Base-by-base conservation (phyloP, 2,888 invertebrate species). In the Eulithis prunata region DNA sequence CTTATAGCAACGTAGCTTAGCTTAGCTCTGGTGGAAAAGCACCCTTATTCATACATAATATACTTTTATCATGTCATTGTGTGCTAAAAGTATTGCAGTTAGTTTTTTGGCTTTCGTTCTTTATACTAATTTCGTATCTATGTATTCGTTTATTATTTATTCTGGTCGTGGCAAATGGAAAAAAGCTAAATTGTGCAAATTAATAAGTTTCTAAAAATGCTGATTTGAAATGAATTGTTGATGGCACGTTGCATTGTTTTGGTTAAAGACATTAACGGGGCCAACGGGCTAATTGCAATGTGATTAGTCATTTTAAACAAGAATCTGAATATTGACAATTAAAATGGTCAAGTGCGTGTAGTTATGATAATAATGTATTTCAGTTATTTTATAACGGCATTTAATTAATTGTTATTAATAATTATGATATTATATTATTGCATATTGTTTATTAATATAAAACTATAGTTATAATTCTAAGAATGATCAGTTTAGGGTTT, bases 141-240 rank as follows among this genome's bases (percentile, higher is more conserved):
- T 53, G 45, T 21, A 45, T 13, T 41, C 13, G 28, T 45, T 47
- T 11, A 57, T 45, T 32, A 47, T 13, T 32, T 10, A 7, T 14
- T 41, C 7, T 5, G 11, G n/a, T 7, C 12, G 45, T 36, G 46
- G 3, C 7, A 54, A 61, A 49, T 53, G n/a, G 12, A 62, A 55
- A 51, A 4, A 32, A 10, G n/a, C 49, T 46, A 56, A 69, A 68
- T 57, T 65, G 66, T 68, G 66, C 66, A 60, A 62, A 57, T 66
- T 53, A 64, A 51, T 47, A 41, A 54, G 62, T 64, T 73, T 71
- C 61, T 59, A 69, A 71, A 70, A 72, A 72, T 72, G 72, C 69
- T 70, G 68, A 70, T 69, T 49, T 32, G 13, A 49, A 62, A 46
- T 66, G 57, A 64, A 69, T 70, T 69, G 66, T 64, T 71, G 64